Percentiles rank a stretch among this genome's conserved stretches.
Evolutionary conservation across 2,888 invertebrate genomes (phyloP).

Genomic region (Microctonus brassicae): DNA sequence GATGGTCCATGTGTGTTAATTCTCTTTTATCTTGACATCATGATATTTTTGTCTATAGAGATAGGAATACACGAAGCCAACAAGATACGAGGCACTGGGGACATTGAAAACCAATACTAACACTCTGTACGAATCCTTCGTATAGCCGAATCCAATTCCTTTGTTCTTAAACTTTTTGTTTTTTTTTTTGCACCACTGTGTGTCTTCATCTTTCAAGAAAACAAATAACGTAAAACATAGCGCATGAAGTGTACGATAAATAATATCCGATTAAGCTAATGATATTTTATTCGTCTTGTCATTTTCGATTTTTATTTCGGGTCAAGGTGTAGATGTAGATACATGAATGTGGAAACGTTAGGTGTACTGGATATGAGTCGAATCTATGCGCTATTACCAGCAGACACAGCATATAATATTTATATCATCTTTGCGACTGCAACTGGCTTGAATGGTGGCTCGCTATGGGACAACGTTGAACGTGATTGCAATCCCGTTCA

Average conservation of each 20-base stretch:
- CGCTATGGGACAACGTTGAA: conserved; percentile 53
- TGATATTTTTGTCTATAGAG: conserved; percentile 54
- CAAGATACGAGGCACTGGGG: conserved; percentile 64
- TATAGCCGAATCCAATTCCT: conserved; percentile 36
- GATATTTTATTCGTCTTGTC: conserved; percentile 1
- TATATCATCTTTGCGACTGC: conserved; percentile 66
- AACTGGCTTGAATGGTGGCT: conserved; percentile 64
- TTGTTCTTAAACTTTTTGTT: conserved; percentile 27
- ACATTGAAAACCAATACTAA: conserved; percentile 51
- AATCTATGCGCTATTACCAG: conserved; percentile 14
- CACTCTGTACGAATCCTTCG: conserved; percentile 56
- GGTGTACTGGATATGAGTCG: too few relatives aligned
- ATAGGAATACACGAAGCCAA: conserved; percentile 41
- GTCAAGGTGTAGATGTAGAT: neutral
- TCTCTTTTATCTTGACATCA: conserved; percentile 51
- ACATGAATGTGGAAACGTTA: too few relatives aligned
- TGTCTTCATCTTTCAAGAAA: conserved; percentile 11
- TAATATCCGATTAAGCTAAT: neutral
- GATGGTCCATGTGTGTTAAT: conserved; percentile 50
- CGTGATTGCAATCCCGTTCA: conserved; percentile 68
- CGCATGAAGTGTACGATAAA: neutral
- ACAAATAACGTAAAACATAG: too few relatives aligned
- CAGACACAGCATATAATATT: conserved; percentile 62
- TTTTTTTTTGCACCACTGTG: conserved; percentile 33
- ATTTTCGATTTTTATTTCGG: neutral